Conservation (phyloP, 2,113 vertebrate species). For the Charina bottae region DNA sequence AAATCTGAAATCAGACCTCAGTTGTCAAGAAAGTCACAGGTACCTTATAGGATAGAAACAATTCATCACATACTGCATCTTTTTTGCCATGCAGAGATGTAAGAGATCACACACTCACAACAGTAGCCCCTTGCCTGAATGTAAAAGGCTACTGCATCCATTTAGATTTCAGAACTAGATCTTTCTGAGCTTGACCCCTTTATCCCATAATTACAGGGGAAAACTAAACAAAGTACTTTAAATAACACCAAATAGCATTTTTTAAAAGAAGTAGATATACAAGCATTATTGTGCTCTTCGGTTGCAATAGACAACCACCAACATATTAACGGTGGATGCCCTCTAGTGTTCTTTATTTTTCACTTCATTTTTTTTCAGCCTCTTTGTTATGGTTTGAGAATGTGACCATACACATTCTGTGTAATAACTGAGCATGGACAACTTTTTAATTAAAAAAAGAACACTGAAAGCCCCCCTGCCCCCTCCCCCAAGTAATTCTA, state of each 20-base stretch:
- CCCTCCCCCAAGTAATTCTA: not conserved
- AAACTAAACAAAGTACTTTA: not conserved
- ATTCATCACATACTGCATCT: conserved; percentile 25
- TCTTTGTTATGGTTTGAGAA: conserved; percentile 1
- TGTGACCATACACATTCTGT: not conserved
- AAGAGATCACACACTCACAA: not conserved
- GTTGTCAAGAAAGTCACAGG: conserved; percentile 40
- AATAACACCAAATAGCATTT: not conserved
- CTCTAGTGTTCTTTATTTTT: not conserved
- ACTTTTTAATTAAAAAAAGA: not conserved
- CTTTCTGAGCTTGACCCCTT: rapidly evolving
- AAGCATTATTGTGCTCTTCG: not conserved
- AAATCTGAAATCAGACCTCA: not conserved
- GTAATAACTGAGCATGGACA: not conserved
- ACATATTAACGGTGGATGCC: not conserved
- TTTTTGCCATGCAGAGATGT: not conserved
- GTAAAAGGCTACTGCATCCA: not conserved
- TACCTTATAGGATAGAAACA: conserved; percentile 32
- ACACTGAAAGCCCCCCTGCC: not conserved
- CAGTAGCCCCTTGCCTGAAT: not conserved
- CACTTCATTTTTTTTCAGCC: not conserved
- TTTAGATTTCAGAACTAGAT: conserved; percentile 7
- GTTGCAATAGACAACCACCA: not conserved
- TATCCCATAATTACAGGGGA: not conserved
- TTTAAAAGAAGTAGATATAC: not conserved